Percentiles rank a stretch among this genome's conserved stretches.
These are phyloP conservation scores for Mantis religiosa DNA, from an alignment of 2,888 invertebrate genomes.

Conservation along the genomic window DNA sequence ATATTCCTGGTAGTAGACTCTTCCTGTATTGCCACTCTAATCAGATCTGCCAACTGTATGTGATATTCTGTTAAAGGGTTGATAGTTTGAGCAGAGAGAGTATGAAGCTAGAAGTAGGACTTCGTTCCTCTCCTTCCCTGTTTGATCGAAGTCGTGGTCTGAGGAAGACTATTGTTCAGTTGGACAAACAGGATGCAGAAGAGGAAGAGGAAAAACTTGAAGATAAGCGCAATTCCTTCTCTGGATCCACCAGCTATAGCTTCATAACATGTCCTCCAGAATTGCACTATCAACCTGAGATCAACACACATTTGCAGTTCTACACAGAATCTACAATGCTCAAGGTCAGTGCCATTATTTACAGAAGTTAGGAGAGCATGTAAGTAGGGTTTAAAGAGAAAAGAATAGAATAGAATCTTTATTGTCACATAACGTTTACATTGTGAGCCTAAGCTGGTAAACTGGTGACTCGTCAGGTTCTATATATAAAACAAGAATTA, in stretches of 20 bases:
- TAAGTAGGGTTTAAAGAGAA: too few species aligned
- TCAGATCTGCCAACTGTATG: too few species aligned
- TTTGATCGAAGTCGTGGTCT: conserved; percentile 33
- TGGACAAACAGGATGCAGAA: conserved; percentile 21
- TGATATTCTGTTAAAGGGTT: too few species aligned
- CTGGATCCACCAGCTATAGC: conserved; percentile 37
- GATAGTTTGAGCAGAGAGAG: too few species aligned
- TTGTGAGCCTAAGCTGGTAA: too few species aligned
- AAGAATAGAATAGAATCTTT: too few species aligned
- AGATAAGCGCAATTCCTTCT: conserved; percentile 23
- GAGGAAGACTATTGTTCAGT: conserved; percentile 20
- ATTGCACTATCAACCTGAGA: conserved; percentile 40
- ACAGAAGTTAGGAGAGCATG: too few species aligned
- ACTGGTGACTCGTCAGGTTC: too few species aligned
- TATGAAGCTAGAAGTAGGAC: conserved; percentile 9
- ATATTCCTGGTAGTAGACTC: too few species aligned
- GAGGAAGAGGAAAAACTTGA: conserved; percentile 4
- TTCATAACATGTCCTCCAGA: conserved; percentile 38
- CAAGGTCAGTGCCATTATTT: conserved; percentile 23
- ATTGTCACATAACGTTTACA: too few species aligned
- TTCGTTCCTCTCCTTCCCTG: conserved; percentile 27
- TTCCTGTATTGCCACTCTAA: too few species aligned
- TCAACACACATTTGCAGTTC: conserved; percentile 36
- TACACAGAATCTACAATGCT: conserved; percentile 35
- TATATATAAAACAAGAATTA: too few species aligned